Percentiles rank a stretch among this genome's conserved stretches.
phyloP scores from a whole-genome alignment of 2,888 invertebrate species.

The Hemithea aestivaria region DNA sequence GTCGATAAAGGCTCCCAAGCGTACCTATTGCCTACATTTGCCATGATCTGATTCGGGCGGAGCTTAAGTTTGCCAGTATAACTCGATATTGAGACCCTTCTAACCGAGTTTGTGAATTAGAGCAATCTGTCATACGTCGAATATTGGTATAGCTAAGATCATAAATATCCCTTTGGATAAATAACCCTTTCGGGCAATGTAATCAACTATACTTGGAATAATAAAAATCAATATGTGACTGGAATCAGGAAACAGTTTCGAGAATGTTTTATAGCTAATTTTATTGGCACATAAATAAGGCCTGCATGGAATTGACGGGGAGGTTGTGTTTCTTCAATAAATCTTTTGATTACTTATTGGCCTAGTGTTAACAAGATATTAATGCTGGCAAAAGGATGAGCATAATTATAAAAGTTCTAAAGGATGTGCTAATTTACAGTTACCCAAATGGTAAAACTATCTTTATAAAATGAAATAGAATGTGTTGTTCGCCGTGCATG shows the following conservation, averaged over 20 bases:
- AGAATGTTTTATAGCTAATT: constrained; percentile 9
- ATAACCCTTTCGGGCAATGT: constrained; percentile 19
- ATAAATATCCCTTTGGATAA: constrained; percentile 32
- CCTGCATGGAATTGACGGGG: background rate
- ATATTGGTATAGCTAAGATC: constrained; percentile 30
- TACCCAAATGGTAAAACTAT: too few species aligned
- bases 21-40: constrained; percentile 23
- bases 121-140: constrained; percentile 52
- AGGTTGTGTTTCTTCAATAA: background rate
- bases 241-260: constrained; percentile 15
- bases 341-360: background rate
- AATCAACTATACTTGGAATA: constrained; percentile 20
- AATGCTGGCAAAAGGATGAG: too few species aligned
- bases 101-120: constrained; percentile 56
- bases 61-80: constrained; percentile 45
- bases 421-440: too few species aligned
- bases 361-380: too few species aligned
- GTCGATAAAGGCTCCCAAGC: constrained; percentile 35
- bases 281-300: constrained; percentile 3
- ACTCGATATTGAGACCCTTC: constrained; percentile 55
- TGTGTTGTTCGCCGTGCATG: too few species aligned
- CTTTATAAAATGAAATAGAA: too few species aligned
- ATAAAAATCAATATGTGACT: constrained; percentile 23
- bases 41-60: constrained; percentile 27
- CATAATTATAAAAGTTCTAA: too few species aligned